These are phyloP conservation scores for Abramis brama DNA, from an alignment of 2,113 vertebrate genomes.

Conservation along the genomic window DNA sequence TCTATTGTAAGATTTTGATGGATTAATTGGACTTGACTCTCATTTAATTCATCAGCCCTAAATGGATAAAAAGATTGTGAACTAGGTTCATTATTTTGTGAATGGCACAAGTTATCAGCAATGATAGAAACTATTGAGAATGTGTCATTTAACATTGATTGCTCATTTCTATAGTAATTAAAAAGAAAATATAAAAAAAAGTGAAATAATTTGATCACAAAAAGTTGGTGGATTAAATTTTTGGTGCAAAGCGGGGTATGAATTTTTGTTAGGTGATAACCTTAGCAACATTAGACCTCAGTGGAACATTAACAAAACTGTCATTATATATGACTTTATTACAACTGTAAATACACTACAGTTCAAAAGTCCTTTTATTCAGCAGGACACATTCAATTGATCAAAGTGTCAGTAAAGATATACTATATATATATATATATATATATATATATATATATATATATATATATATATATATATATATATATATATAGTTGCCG, in stretches of 20 bases:
- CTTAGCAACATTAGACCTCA: too few species aligned
- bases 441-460: too few species aligned
- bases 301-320: not conserved
- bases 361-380: not conserved
- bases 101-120: not conserved
- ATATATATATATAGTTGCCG: not conserved
- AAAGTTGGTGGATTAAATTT: not conserved
- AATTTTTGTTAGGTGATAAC: not conserved
- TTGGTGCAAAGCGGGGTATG: not conserved
- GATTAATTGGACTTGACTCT: not conserved
- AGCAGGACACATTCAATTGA: too few species aligned
- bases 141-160: not conserved
- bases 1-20: slow-evolving; percentile 16
- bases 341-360: not conserved
- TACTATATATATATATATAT: too few species aligned
- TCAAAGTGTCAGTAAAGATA: too few species aligned
- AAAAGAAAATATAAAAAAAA: not conserved
- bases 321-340: not conserved
- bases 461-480: too few species aligned
- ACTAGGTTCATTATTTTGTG: not conserved
- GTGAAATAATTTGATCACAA: not conserved
- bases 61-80: slow-evolving; percentile 8
- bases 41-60: not conserved
- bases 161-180: not conserved
- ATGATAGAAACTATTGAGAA: not conserved